Conservation (phyloP, 2,797 vertebrate genomes). For the Coendou prehensilis region DNA sequence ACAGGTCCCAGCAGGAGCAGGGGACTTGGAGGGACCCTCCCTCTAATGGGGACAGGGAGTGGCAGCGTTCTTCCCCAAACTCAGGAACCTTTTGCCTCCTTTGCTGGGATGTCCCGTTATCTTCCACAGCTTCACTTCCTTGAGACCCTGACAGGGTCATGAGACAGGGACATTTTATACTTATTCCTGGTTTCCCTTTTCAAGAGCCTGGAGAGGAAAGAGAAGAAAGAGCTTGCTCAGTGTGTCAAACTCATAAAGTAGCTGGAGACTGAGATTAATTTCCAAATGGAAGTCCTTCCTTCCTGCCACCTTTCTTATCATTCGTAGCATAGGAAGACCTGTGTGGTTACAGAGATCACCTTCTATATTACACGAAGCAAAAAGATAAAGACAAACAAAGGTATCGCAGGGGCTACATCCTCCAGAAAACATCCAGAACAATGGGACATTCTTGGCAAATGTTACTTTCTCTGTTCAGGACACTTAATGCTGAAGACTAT, state of each 20-base stretch:
- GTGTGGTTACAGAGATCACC: neutral
- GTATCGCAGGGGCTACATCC: neutral
- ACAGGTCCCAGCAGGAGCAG: neutral
- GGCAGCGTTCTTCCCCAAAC: neutral
- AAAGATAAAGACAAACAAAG: neutral
- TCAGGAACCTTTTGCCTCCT: neutral
- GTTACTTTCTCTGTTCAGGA: neutral
- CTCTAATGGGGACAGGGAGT: fast-evolving
- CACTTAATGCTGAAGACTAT: neutral
- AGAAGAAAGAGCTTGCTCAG: conserved; percentile 42
- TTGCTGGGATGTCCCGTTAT: fast-evolving
- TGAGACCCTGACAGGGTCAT: neutral
- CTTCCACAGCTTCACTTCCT: neutral
- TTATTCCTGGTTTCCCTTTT: neutral
- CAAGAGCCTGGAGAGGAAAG: conserved; percentile 73
- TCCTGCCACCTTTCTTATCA: neutral
- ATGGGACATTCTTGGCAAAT: neutral
- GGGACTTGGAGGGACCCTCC: neutral
- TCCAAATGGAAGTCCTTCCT: neutral
- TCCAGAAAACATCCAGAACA: neutral
- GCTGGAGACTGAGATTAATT: neutral
- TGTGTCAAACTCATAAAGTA: conserved; percentile 27
- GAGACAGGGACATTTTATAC: neutral
- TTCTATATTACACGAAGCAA: neutral
- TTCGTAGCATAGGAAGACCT: neutral